Evolutionary conservation across 1,140 invertebrate species (phyloP), one percentile per base, ranked within the genome.

Genomic region (Vollenhovia emeryi): DNA sequence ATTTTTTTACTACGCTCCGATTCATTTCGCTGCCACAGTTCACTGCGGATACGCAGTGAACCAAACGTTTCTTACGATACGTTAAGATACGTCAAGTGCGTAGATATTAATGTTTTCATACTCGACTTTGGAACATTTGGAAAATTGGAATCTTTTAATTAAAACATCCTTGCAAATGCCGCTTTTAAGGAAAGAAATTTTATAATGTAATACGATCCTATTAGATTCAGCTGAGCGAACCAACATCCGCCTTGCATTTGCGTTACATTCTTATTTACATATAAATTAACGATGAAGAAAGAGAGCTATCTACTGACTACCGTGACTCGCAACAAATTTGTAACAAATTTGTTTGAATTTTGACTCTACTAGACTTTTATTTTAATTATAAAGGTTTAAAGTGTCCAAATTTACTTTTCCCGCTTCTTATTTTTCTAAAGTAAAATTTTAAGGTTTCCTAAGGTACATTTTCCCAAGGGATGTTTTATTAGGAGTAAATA

Each of bases 1-100:
- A 55, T 62, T 59, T 62, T 82, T 75, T 84, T 59, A 30, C 18
- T 8, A 9, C 36, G 13, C 36, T 24, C 79, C 59, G 3, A 18
- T 33, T 71, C 4, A 24, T 52, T 13, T 40, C n/a, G 15, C 48
- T 24, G 40, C 18, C 15, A 7, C 45, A 33, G 45, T 24, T 75
- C 21, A 5, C 30, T 27, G 73, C 30, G n/a, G 30, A 74, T 55
- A n/a, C 52, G 27, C 33, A 33, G 33, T n/a, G 36, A 7, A 15
- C 21, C 33, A 27, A 75, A 15, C 33, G 15, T 60, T 45, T 75
- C 33, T 75, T 33, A 24, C 7, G 33, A 57, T 40, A 27, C 43
- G 52, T 15, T 18, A 27, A 9, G 15, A 33, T 21, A n/a, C n/a
- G n/a, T 55, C 27, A 30, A 52, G 33, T 45, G 50, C 21, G 24